These are phyloP conservation scores for Drosophila nannoptera DNA, from an alignment of 1,140 invertebrate genomes.

Conservation along the genomic window DNA sequence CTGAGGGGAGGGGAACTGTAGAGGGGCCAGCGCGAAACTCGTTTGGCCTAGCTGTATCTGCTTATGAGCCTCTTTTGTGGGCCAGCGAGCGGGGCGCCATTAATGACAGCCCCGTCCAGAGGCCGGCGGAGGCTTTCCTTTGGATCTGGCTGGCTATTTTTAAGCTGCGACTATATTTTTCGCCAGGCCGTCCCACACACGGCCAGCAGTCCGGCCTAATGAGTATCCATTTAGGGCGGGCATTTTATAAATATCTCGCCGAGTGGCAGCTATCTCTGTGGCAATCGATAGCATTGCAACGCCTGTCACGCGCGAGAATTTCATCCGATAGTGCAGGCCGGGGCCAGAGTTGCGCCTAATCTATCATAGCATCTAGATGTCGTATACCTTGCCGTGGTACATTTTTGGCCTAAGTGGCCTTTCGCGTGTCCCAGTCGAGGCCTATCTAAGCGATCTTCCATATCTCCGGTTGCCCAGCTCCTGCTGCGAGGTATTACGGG, in stretches of 20 bases:
- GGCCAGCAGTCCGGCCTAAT: no score
- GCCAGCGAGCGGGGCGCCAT: slow-evolving; percentile 66
- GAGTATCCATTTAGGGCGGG: slow-evolving; percentile 59
- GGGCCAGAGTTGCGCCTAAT: slow-evolving; percentile 37
- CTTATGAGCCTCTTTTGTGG: slow-evolving; percentile 48
- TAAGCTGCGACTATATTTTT: slow-evolving; percentile 36
- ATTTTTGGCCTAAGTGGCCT: slow-evolving; percentile 73
- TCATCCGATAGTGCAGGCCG: slow-evolving; percentile 53
- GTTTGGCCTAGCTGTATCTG: slow-evolving; percentile 43
- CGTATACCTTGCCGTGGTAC: slow-evolving; percentile 52
- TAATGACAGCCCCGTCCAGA: slow-evolving; percentile 55
- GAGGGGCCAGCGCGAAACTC: slow-evolving; percentile 25
- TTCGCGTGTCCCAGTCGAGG: slow-evolving; percentile 52
- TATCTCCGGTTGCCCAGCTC: slow-evolving; percentile 14
- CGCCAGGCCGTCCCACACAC: background rate
- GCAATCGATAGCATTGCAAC: slow-evolving; percentile 71
- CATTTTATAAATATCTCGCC: slow-evolving; percentile 61
- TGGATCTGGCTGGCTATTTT: slow-evolving; percentile 48
- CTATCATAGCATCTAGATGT: slow-evolving; percentile 61
- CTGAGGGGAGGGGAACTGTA: slow-evolving; percentile 10
- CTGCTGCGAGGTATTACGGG: background rate
- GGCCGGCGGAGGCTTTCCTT: slow-evolving; percentile 28
- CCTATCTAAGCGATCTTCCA: slow-evolving; percentile 45
- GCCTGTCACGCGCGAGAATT: slow-evolving; percentile 70
- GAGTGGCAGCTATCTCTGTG: slow-evolving; percentile 26